These are phyloP conservation scores for Berghia stephanieae DNA, from an alignment of 1,140 invertebrate genomes.

Conservation along the genomic window DNA sequence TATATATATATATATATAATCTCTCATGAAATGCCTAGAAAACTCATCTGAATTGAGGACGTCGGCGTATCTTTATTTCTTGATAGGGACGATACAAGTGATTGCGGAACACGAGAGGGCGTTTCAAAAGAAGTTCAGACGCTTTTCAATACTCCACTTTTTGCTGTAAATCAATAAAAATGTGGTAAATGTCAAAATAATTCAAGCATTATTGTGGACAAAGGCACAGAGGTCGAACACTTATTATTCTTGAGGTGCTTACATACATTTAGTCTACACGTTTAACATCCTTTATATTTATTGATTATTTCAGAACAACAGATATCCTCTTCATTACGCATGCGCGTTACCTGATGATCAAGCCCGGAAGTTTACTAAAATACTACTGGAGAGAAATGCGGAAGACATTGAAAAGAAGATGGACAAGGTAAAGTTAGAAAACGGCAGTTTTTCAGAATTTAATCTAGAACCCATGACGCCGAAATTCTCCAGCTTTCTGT, in stretches of 20 bases:
- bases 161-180: no score
- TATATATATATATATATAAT: no score
- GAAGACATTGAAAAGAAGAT: slow-evolving; percentile 49
- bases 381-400: slow-evolving; percentile 50
- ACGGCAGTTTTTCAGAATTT: no score
- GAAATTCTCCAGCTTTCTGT: no score
- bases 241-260: neutral
- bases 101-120: no score
- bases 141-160: no score
- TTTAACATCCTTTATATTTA: neutral
- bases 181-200: neutral
- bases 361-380: slow-evolving; percentile 38
- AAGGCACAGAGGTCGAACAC: neutral
- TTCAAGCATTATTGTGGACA: neutral
- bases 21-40: no score
- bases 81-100: no score
- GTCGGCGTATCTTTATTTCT: no score
- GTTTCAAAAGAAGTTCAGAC: no score
- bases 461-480: no score
- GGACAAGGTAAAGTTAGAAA: slow-evolving; percentile 58
- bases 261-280: neutral
- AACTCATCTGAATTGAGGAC: no score
- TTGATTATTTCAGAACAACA: slow-evolving; percentile 47
- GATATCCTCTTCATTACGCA: slow-evolving; percentile 59
- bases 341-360: slow-evolving; percentile 49